Conservation (phyloP, 2,888 invertebrate genomes). For the Isotomurus palustris region DNA sequence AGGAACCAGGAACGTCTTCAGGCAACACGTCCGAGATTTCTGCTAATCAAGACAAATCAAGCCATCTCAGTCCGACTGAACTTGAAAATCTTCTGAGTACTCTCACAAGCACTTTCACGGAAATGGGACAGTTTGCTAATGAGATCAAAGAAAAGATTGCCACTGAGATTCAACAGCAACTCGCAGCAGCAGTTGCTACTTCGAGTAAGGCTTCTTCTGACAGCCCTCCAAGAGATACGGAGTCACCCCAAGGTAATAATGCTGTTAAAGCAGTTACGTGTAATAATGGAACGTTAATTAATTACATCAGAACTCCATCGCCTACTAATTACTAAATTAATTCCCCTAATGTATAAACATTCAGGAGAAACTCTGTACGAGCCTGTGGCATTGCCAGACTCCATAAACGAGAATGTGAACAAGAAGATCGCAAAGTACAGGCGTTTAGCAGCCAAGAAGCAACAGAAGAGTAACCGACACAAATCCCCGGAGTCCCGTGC, state of each 20-base stretch:
- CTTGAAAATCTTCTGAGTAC: conserved; percentile 34
- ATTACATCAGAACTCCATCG: no score
- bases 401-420: conserved; percentile 30
- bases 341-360: background rate
- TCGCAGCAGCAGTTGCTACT: conserved; percentile 26
- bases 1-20: no score
- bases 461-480: conserved; percentile 31
- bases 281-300: no score
- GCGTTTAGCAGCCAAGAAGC: conserved; percentile 33
- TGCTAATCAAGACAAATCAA: no score
- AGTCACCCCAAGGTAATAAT: no score
- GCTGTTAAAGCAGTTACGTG: no score
- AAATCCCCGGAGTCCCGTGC: conserved; percentile 32
- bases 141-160: conserved; percentile 38
- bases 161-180: conserved; percentile 30
- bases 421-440: conserved; percentile 37
- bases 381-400: conserved; percentile 26
- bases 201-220: no score
- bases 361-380: conserved; percentile 30
- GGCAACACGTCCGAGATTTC: no score
- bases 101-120: conserved; percentile 26
- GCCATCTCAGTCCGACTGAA: conserved; percentile 23
- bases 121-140: conserved; percentile 35
- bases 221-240: no score
- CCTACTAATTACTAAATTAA: no score